These are phyloP conservation scores for Crax fasciolata DNA, from an alignment of 2,797 vertebrate genomes.

Conservation along the genomic window DNA sequence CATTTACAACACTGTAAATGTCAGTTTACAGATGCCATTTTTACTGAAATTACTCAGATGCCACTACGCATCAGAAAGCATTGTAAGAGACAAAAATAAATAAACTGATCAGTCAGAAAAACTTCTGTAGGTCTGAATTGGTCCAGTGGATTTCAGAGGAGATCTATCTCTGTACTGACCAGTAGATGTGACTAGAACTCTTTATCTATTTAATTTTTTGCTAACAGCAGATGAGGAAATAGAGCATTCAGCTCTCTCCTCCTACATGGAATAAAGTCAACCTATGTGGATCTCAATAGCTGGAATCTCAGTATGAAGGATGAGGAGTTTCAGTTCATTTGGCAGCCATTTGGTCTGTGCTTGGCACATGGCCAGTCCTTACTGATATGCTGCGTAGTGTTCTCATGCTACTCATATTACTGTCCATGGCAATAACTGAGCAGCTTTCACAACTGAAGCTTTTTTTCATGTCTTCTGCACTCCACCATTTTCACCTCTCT, in stretches of 20 bases:
- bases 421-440: neutral
- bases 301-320: neutral
- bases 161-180: neutral
- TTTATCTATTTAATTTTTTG: neutral
- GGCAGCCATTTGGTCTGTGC: neutral
- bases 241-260: neutral
- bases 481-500: neutral
- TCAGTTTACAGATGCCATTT: neutral
- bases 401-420: neutral
- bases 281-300: neutral
- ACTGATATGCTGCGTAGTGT: neutral
- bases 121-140: neutral
- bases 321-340: neutral
- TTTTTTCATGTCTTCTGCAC: neutral
- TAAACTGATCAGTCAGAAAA: neutral
- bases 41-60: neutral
- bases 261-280: neutral
- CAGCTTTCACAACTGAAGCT: neutral
- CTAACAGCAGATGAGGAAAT: neutral
- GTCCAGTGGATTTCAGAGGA: neutral
- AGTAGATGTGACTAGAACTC: neutral
- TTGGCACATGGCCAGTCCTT: neutral
- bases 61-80: neutral
- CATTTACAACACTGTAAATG: neutral
- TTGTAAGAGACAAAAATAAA: neutral